Base-by-base conservation (phyloP, 2,113 vertebrate genomes). In the Paradisaea rubra region DNA sequence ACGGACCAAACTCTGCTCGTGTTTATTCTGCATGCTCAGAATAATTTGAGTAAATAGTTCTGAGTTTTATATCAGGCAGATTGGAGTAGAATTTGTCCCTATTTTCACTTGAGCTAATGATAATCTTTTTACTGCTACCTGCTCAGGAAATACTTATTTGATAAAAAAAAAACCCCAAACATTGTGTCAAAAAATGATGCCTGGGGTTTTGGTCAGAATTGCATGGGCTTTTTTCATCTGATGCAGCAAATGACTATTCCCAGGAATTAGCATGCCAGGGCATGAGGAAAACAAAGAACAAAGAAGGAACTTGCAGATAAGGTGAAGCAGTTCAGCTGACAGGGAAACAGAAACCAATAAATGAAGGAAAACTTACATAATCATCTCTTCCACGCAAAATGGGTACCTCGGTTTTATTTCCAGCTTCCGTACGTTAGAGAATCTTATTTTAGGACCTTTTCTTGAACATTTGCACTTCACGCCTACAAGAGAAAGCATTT, bases 341-440 rank as follows among this genome's bases (percentile, higher is more conserved):
- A 47, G 50, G 13, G 35, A 78, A 89, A 47, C 4, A 11, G 52
- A 77, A 63, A 74, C 44, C 35, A 50, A n/a, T 11, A 57, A 89
- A 91, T 6, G 53, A 86, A 78, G 44, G 64, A 59, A 23, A 49
- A 98, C 99, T 99, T 98, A 99, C 99, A 99, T 99, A 94, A 99
- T 99, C 99, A 99, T 99, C 97, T 99, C 99, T 97, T 99, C 99
- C 90, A 99, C 99, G 85, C 99, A 99, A 96, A 98, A 99, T 0
- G 99, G 99, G 97, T 99, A 98, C 97, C 99, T 99, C 45, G 99
- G 99, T 98, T 99, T 99, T 93, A 99, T 98, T 98, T 99, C 99
- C 98, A 99, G 98, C 97, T 99, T 99, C 97, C 99, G 98, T 11
- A 99, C 99, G 7, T 99, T 99, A 97, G 99, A 99, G 96, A 99